These are phyloP conservation scores for Ciona savignyi DNA, from an alignment of 23 tunicate species.

Conservation along the genomic window DNA sequence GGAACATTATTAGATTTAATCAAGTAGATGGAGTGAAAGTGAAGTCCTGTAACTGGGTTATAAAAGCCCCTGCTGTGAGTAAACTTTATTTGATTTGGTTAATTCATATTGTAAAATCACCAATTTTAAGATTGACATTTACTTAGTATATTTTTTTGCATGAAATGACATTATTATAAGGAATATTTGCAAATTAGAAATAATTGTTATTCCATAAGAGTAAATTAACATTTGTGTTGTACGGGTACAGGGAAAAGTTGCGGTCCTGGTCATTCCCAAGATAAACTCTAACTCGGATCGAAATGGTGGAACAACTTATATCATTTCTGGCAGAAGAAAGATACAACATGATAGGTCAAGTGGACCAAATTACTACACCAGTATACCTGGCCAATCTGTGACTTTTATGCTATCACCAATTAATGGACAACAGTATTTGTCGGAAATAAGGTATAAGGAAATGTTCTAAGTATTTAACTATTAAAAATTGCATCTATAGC, in stretches of 20 bases:
- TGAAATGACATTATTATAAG: too few relatives aligned
- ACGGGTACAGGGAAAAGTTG: slow-evolving; percentile 52
- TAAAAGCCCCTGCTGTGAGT: slow-evolving; percentile 50
- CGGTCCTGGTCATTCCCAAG: slow-evolving; percentile 46
- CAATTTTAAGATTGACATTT: too few relatives aligned
- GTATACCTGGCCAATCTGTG: slow-evolving; percentile 41
- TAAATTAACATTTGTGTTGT: neutral
- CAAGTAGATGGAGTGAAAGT: slow-evolving; percentile 10
- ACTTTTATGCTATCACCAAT: slow-evolving; percentile 38
- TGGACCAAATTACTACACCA: slow-evolving; percentile 45
- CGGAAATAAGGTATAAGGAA: slow-evolving; percentile 42
- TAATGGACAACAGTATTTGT: slow-evolving; percentile 10
- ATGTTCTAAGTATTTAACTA: too few relatives aligned
- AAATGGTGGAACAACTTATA: slow-evolving; percentile 36
- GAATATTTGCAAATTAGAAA: too few relatives aligned
- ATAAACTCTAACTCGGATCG: slow-evolving; percentile 46
- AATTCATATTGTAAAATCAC: too few relatives aligned
- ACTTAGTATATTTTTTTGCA: too few relatives aligned
- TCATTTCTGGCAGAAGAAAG: slow-evolving; percentile 17
- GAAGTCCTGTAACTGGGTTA: slow-evolving; percentile 53
- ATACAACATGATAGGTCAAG: slow-evolving; percentile 16
- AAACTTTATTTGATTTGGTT: too few relatives aligned
- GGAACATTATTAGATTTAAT: slow-evolving; percentile 30
- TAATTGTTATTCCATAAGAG: neutral
- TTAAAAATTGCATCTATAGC: too few relatives aligned